A percentile compares a stretch with the other conserved stretches of the same genome.
Evolutionary conservation across 2,113 vertebrate genomes (phyloP).

Genomic region (Chinchilla lanigera): DNA sequence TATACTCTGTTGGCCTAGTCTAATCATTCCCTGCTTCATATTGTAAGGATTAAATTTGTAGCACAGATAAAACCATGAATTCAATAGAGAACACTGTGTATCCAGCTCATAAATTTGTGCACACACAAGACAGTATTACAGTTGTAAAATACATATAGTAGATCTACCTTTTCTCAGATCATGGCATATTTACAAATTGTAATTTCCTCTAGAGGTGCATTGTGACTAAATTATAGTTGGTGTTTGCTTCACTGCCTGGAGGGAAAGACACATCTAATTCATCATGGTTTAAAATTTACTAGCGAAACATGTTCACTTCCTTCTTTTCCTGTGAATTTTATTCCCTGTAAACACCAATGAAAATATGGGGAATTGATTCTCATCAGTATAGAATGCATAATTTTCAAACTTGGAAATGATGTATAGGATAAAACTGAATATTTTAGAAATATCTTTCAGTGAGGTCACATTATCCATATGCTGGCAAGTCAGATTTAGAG

Average conservation of each 20-base stretch:
- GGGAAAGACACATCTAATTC: constrained; percentile 33
- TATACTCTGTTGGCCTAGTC: neutral
- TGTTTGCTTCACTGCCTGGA: neutral
- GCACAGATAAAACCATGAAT: neutral
- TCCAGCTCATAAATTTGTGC: constrained; percentile 54
- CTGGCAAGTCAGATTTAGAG: constrained; percentile 6
- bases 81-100: neutral
- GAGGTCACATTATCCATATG: constrained; percentile 24
- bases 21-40: neutral
- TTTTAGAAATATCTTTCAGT: constrained; percentile 3
- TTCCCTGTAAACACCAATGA: neutral
- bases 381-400: neutral
- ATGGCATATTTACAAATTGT: constrained; percentile 66
- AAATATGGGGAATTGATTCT: constrained; percentile 47
- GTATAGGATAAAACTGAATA: constrained; percentile 1
- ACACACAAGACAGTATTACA: constrained; percentile 14
- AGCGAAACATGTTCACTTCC: constrained; percentile 40
- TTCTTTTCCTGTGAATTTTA: constrained; percentile 34
- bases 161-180: constrained; percentile 54
- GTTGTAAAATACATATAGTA: constrained; percentile 40
- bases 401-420: constrained; percentile 40
- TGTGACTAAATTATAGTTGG: constrained; percentile 39
- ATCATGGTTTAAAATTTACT: constrained; percentile 44
- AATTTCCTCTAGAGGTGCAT: constrained; percentile 56
- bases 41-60: constrained; percentile 4